A percentile compares a stretch with the other conserved stretches of the same genome.
These are phyloP conservation scores for Melanaphis sacchari DNA, from an alignment of 1,140 invertebrate genomes.

Conservation along the genomic window DNA sequence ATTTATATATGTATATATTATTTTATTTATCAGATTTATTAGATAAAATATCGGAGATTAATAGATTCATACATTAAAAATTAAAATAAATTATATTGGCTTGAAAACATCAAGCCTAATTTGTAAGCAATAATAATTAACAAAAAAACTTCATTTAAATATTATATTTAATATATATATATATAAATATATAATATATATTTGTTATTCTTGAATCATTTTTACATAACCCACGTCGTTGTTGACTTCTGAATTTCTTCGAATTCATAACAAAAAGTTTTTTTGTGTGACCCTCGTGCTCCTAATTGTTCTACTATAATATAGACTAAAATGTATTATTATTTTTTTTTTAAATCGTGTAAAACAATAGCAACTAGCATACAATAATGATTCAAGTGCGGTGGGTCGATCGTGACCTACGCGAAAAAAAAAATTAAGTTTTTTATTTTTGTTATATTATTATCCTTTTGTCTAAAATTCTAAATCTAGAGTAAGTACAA, in stretches of 20 bases:
- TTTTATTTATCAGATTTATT: background rate
- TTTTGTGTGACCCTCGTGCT: background rate
- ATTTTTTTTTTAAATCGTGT: constrained; percentile 5
- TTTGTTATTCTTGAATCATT: background rate
- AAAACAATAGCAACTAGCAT: background rate
- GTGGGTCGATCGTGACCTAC: background rate
- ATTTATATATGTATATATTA: too few species aligned
- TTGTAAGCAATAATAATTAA: background rate
- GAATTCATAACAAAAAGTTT: background rate
- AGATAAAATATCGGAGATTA: background rate
- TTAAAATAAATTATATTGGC: too few species aligned
- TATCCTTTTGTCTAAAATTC: background rate
- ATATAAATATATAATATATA: background rate
- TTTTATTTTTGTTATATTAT: background rate
- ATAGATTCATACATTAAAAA: background rate
- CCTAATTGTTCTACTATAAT: background rate
- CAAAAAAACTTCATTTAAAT: background rate
- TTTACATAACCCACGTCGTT: background rate
- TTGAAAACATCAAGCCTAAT: background rate
- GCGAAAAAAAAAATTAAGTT: background rate
- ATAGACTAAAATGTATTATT: constrained; percentile 16
- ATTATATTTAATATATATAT: background rate
- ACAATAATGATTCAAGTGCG: background rate
- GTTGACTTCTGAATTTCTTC: background rate
- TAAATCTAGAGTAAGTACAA: background rate